Percentiles rank a stretch among this genome's conserved stretches.
phyloP scores from a whole-genome alignment of 2,113 vertebrate genomes.

The Salminus brasiliensis region DNA sequence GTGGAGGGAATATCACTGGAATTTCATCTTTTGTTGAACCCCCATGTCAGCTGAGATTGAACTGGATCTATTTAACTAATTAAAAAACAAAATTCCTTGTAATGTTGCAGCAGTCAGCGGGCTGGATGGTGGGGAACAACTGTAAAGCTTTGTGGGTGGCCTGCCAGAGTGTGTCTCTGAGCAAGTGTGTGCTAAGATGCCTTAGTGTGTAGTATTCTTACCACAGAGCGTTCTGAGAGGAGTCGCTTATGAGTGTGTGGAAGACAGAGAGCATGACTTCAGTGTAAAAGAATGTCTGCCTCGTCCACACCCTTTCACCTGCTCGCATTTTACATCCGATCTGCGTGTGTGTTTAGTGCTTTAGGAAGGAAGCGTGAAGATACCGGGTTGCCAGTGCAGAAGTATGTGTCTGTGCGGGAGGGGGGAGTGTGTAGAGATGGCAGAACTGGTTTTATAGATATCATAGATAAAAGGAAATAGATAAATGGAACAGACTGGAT shows the following conservation, averaged over 20 bases:
- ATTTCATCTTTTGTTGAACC: not conserved
- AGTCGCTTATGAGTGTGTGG: conserved; percentile 32
- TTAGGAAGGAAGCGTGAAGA: conserved; percentile 54
- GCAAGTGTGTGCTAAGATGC: conserved; percentile 43
- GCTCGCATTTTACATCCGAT: conserved; percentile 54
- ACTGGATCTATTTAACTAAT: not conserved
- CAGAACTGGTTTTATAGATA: conserved; percentile 20
- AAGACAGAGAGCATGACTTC: conserved; percentile 48
- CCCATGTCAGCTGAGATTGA: not conserved
- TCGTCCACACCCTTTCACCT: conserved; percentile 60
- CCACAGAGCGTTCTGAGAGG: conserved; percentile 45
- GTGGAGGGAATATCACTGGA: too few species aligned
- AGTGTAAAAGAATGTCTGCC: conserved; percentile 52
- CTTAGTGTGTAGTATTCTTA: conserved; percentile 39
- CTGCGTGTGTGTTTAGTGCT: conserved; percentile 49
- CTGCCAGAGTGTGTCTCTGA: conserved; percentile 39
- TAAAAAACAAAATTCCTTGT: conserved; percentile 6
- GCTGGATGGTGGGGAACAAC: conserved; percentile 44
- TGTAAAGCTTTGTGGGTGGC: conserved; percentile 52
- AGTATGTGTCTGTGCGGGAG: conserved; percentile 3
- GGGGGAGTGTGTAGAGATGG: not conserved
- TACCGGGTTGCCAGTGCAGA: conserved; percentile 33
- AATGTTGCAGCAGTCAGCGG: conserved; percentile 12
- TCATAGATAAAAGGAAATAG: not conserved
- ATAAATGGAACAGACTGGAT: not conserved